Percentiles rank a stretch among this genome's conserved stretches.
Evolutionary conservation across 2,113 vertebrate species (phyloP).

Genomic region (Sialia sialis): DNA sequence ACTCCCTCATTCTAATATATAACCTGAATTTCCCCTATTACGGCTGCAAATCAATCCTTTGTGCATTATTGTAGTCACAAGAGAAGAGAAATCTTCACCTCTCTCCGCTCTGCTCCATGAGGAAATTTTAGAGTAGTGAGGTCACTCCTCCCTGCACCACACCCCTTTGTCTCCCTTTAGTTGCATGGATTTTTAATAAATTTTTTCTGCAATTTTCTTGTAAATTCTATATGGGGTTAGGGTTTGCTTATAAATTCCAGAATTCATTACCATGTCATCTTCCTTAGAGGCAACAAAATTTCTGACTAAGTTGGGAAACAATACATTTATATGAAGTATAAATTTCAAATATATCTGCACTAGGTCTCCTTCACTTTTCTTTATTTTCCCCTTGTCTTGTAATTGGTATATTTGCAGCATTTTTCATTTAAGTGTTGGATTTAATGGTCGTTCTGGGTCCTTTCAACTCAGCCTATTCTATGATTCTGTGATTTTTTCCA

Average conservation of each 20-base stretch:
- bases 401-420: not conserved
- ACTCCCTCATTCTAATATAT: no score
- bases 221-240: not conserved
- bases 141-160: rapidly evolving
- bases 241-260: not conserved
- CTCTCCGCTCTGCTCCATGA: rapidly evolving
- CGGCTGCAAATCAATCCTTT: not conserved
- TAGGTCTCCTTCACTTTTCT: not conserved
- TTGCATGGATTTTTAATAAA: not conserved
- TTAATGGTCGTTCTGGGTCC: not conserved
- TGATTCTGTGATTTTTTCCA: not conserved
- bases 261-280: not conserved
- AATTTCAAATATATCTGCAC: not conserved
- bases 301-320: not conserved
- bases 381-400: not conserved
- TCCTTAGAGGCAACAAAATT: not conserved
- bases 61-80: rapidly evolving
- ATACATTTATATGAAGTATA: not conserved
- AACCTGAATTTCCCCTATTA: not conserved
- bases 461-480: not conserved
- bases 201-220: not conserved
- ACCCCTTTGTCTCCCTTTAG: not conserved
- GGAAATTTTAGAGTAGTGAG: not conserved
- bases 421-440: not conserved
- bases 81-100: not conserved